Conservation (phyloP, 2,113 vertebrate species). For the Zootoca vivipara region DNA sequence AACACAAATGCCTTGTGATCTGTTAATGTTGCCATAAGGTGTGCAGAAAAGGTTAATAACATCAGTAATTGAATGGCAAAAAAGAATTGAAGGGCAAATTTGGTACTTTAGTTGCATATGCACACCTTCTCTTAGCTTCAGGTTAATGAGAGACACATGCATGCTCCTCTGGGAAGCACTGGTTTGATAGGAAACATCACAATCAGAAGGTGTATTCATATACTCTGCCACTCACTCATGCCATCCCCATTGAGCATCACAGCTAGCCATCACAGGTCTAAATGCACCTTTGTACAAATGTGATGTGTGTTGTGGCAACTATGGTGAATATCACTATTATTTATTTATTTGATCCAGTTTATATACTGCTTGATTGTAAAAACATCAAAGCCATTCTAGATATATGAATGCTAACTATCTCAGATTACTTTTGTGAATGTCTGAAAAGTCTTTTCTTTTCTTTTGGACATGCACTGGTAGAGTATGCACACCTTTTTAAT, state of each 20-base stretch:
- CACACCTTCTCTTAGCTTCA: neutral
- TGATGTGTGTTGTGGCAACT: neutral
- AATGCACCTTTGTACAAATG: neutral
- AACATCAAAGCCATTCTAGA: no score
- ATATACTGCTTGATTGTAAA: no score
- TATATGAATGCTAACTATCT: no score
- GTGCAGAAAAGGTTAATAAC: slow-evolving; percentile 45
- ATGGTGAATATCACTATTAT: no score
- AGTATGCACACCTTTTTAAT: neutral
- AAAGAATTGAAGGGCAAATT: slow-evolving; percentile 22
- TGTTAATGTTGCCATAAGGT: slow-evolving; percentile 29
- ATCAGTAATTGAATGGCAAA: slow-evolving; percentile 18
- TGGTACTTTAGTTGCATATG: neutral
- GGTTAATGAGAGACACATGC: neutral
- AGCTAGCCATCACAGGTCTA: neutral
- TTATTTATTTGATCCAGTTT: no score
- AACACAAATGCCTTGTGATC: slow-evolving; percentile 8
- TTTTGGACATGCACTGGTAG: neutral
- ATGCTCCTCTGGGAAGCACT: neutral
- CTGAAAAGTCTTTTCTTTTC: neutral
- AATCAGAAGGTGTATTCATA: neutral
- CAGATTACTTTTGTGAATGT: neutral
- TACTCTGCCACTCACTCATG: slow-evolving; percentile 3
- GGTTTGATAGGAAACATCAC: slow-evolving; percentile 13
- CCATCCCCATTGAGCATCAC: neutral